A percentile compares a stretch with the other conserved stretches of the same genome.
These are phyloP conservation scores for Daktulosphaira vitifoliae DNA, from an alignment of 1,140 invertebrate genomes.

Conservation along the genomic window DNA sequence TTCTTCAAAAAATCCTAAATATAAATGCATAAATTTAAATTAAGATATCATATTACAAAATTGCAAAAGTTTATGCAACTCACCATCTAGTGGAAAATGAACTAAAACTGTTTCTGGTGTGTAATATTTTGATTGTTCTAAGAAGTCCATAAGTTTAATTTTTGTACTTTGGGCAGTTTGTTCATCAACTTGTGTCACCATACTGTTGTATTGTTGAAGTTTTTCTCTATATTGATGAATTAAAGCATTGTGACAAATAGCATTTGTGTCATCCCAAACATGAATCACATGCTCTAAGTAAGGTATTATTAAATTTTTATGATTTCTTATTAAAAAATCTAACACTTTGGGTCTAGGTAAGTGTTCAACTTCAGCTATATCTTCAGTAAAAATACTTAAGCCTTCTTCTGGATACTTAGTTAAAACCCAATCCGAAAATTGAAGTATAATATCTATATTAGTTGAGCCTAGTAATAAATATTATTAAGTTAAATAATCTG, in stretches of 20 bases:
- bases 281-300: conserved; percentile 92
- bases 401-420: conserved; percentile 79
- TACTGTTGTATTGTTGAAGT: conserved; percentile 49
- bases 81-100: conserved; percentile 75
- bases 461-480: conserved; percentile 53
- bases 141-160: conserved; percentile 72
- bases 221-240: conserved; percentile 75
- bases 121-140: conserved; percentile 75
- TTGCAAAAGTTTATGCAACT: conserved; percentile 35
- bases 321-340: conserved; percentile 75
- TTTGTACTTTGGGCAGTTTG: conserved; percentile 55
- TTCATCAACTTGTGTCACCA: conserved; percentile 51
- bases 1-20: conserved; percentile 73
- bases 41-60: neutral
- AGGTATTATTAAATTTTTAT: conserved; percentile 72
- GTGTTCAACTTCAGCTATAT: conserved; percentile 76
- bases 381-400: conserved; percentile 89
- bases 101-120: conserved; percentile 78
- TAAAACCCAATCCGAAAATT: conserved; percentile 91
- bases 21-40: conserved; percentile 9
- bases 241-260: conserved; percentile 82
- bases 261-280: conserved; percentile 76
- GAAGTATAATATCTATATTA: conserved; percentile 83
- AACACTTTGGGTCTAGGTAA: conserved; percentile 80
- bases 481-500: neutral